Conservation (phyloP, 37 sponge, comb jelly and placozoan genomes). For the Agelas oroides region DNA sequence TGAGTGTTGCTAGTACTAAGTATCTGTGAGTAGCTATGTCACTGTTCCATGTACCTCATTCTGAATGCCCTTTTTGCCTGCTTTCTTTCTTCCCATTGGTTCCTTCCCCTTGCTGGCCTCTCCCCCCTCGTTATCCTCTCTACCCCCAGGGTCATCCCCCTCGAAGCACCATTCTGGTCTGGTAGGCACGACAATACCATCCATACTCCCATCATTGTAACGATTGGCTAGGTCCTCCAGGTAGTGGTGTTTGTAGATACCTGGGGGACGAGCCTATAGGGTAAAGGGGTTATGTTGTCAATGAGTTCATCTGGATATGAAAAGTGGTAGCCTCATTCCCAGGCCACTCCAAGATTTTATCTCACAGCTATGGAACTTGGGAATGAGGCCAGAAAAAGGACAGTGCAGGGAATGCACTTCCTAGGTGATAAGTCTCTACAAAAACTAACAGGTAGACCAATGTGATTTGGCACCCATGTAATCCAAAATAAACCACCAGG, state of each 20-base stretch:
- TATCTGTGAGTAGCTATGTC: too few relatives aligned
- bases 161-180: conserved; percentile 82
- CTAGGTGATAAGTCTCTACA: too few relatives aligned
- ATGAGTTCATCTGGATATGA: not conserved
- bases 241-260: conserved; percentile 87
- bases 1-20: too few relatives aligned
- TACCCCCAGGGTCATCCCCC: conserved; percentile 38
- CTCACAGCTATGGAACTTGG: not conserved
- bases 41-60: conserved; percentile 73
- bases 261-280: conserved; percentile 81
- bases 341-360: too few relatives aligned
- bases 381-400: too few relatives aligned
- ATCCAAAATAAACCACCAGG: too few relatives aligned
- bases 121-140: conserved; percentile 13
- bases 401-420: too few relatives aligned
- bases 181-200: conserved; percentile 45
- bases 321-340: too few relatives aligned
- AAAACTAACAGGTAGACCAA: too few relatives aligned
- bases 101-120: not conserved
- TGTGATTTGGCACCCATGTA: too few relatives aligned
- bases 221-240: conserved; percentile 66
- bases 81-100: not conserved
- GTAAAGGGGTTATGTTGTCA: not conserved
- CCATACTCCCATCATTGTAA: conserved; percentile 64
- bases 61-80: conserved; percentile 11